phyloP scores from a whole-genome alignment of 2,797 vertebrate genomes.

The Halcyon chelicuti region DNA sequence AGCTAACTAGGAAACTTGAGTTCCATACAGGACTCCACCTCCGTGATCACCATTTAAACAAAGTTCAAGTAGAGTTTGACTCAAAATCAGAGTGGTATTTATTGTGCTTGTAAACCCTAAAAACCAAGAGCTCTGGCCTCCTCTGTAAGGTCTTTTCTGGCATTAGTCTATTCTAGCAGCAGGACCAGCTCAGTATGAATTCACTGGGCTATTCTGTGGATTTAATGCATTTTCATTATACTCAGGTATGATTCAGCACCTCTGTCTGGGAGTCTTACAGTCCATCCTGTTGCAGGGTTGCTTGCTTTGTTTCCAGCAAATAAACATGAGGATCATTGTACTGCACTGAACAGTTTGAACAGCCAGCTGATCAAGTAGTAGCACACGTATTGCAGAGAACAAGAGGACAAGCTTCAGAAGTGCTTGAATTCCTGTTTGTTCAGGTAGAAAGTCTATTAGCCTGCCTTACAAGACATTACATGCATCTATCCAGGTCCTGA shows the following conservation, averaged over 20 bases:
- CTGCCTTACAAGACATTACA: not conserved
- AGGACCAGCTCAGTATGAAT: constrained; percentile 16
- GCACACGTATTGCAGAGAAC: not conserved
- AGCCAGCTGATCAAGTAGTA: constrained; percentile 18
- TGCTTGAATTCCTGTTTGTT: not conserved
- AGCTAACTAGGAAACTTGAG: not conserved
- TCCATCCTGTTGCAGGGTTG: not conserved
- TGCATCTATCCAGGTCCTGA: not conserved
- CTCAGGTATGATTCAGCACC: not conserved
- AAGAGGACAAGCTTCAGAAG: not conserved
- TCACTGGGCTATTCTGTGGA: not conserved
- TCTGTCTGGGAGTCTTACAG: constrained; percentile 19
- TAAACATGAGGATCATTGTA: not conserved
- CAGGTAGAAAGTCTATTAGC: not conserved
- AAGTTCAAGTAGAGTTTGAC: not conserved
- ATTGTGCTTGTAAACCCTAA: not conserved
- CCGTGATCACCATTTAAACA: not conserved
- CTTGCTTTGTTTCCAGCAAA: constrained; percentile 33
- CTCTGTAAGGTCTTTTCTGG: not conserved
- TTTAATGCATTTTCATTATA: constrained; percentile 4
- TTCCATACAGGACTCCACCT: not conserved
- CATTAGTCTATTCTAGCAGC: not conserved
- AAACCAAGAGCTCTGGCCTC: not conserved
- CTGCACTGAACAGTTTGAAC: not conserved
- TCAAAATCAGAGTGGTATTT: not conserved